Base-by-base conservation (phyloP, 2,888 invertebrate species). In the Trichogramma dendrolimi region DNA sequence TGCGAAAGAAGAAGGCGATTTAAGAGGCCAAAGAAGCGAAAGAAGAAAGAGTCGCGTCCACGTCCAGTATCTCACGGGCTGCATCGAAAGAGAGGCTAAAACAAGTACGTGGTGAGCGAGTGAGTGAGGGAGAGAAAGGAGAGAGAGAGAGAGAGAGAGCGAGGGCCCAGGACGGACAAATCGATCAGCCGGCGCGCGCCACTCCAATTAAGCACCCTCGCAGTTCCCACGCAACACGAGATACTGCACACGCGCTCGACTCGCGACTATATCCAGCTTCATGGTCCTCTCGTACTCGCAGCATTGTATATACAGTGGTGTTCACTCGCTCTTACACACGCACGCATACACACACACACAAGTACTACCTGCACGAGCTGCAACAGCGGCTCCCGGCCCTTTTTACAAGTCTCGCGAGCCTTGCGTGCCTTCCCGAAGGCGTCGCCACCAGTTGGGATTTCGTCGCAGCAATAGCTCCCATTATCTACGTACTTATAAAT, bases 191-290 rank as follows among this genome's bases (percentile, higher is more conserved):
- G 44, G 14, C n/a, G 39, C 10, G 10, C 41, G 46, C 5, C 55
- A 55, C 60, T 60, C 62, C 62, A 62, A 62, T 62, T 62, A 62
- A 62, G 51, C 58, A 55, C 11, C 50, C 57, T 49, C 49, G 61
- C 63, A 50, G 62, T 67, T 69, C 69, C 67, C 69, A 68, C 69
- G 68, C 61, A 63, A 62, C 58, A n/a, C 50, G 61, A 48, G 39
- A 41, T 41, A 43, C 53, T 14, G 14, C 40, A 49, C 43, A 51
- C 10, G 2, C 11, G 39, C 56, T 7, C n/a, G 4, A 14, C 14
- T 5, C 54, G 27, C 27, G n/a, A 6, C 42, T 27, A 27, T 27
- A 27, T 27, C 27, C 27, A 27, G 27, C 27, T 27, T 27, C 27
- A 27, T 27, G 27, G 27, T 27, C 27, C 27, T 27, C 27, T 27